A percentile compares a stretch with the other conserved stretches of the same genome.
Evolutionary conservation across 2,888 invertebrate species (phyloP).

Genomic region (Parnassius glacialis): DNA sequence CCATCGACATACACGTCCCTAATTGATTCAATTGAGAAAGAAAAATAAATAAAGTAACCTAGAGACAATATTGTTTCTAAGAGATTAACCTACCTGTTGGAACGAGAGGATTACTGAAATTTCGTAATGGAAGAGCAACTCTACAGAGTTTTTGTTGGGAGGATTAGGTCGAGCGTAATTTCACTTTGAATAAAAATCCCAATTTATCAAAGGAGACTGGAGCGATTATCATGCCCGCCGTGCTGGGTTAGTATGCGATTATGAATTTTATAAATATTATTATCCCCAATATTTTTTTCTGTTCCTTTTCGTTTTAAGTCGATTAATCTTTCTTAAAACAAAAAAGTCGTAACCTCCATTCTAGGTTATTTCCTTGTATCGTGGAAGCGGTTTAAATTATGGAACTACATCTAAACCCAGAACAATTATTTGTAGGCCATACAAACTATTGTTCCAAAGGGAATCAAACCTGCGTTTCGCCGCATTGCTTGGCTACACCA

Average conservation of each 20-base stretch:
- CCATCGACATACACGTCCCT: constrained; percentile 34
- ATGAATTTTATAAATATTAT: constrained; percentile 8
- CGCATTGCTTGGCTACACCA: no score
- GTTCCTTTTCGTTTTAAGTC: no score
- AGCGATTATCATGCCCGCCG: constrained; percentile 15
- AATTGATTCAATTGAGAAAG: constrained; percentile 45
- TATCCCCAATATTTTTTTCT: not conserved
- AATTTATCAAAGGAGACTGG: constrained; percentile 26
- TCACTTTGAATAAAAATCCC: constrained; percentile 24
- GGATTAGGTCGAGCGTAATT: constrained; percentile 21
- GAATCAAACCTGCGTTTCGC: no score
- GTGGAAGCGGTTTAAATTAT: no score
- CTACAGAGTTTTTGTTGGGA: constrained; percentile 15
- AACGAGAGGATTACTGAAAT: constrained; percentile 23
- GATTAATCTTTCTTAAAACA: no score
- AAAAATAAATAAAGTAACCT: constrained; percentile 46
- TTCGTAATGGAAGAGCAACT: constrained; percentile 13
- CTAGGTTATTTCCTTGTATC: no score
- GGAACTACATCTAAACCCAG: no score
- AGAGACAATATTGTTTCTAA: constrained; percentile 41
- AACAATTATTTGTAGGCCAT: no score
- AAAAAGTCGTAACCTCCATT: no score
- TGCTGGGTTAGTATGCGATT: constrained; percentile 5
- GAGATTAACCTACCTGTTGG: constrained; percentile 32
- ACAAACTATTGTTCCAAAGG: no score